Conservation (phyloP, 2,113 vertebrate species). For the Motacilla tschutschensis region DNA sequence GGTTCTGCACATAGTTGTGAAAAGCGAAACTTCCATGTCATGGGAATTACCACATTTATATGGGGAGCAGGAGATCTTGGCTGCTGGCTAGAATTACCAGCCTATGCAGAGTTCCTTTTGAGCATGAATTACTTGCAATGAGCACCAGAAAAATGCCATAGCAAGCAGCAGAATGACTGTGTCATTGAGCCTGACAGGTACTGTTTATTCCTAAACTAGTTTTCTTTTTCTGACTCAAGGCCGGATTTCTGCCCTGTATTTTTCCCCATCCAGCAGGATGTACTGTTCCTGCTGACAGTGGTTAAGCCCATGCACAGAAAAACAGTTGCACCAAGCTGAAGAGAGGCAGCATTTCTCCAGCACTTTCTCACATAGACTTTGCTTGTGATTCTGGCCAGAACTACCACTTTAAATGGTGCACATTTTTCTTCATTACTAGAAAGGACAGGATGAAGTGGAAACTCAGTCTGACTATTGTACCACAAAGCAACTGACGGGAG, state of each 20-base stretch:
- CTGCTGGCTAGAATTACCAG: neutral
- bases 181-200: neutral
- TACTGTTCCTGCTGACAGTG: neutral
- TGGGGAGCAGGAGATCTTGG: neutral
- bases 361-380: neutral
- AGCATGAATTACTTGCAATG: neutral
- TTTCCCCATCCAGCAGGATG: neutral
- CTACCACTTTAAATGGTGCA: neutral
- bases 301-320: neutral
- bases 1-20: neutral
- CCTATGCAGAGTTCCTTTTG: neutral
- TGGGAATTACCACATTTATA: neutral
- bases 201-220: neutral
- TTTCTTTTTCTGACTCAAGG: neutral
- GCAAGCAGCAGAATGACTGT: neutral
- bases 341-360: neutral
- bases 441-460: neutral
- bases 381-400: neutral
- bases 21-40: neutral
- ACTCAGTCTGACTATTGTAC: neutral
- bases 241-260: neutral
- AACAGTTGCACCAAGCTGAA: neutral
- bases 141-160: neutral
- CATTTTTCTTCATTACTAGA: neutral
- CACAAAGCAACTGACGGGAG: neutral